Percentiles rank a stretch among this genome's conserved stretches.
Conservation (phyloP, 2,888 invertebrate genomes). For the Ceraclea dissimilis region DNA sequence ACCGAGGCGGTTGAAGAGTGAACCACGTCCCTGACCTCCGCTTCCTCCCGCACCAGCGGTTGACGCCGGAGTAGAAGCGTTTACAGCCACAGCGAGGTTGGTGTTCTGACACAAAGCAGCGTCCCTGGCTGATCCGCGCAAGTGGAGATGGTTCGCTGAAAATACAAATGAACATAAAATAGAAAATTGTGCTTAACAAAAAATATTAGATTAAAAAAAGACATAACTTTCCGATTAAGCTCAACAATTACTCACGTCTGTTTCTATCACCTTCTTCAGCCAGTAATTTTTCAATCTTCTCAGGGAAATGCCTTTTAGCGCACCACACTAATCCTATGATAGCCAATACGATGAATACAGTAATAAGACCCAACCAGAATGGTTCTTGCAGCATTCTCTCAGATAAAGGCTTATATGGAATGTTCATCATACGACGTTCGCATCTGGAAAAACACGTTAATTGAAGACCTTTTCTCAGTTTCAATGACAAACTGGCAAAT, state of each 20-base stretch:
- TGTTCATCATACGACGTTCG: conserved; percentile 60
- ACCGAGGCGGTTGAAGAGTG: conserved; percentile 76
- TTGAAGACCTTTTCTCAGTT: too few species aligned
- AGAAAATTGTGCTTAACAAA: not conserved
- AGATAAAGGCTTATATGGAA: conserved; percentile 64
- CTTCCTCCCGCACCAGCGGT: conserved; percentile 41
- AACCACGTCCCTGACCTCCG: conserved; percentile 41
- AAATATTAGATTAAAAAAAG: too few species aligned
- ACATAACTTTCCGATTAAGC: too few species aligned
- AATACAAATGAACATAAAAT: too few species aligned
- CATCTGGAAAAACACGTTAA: conserved; percentile 45
- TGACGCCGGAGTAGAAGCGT: conserved; percentile 36
- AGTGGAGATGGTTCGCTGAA: conserved; percentile 23
- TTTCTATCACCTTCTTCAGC: conserved; percentile 72
- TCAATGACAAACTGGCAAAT: too few species aligned
- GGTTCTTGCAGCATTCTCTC: conserved; percentile 80
- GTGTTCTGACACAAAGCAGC: conserved; percentile 34
- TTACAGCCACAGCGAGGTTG: conserved; percentile 40
- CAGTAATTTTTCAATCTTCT: conserved; percentile 74
- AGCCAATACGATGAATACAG: conserved; percentile 71
- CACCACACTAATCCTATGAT: conserved; percentile 77
- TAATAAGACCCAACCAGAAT: conserved; percentile 82
- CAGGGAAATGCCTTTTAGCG: conserved; percentile 78
- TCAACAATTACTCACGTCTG: conserved; percentile 46
- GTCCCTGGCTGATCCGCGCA: conserved; percentile 37